Base-by-base conservation (phyloP, 37 sponge, comb jelly and placozoan species). In the Halichondria panicea region DNA sequence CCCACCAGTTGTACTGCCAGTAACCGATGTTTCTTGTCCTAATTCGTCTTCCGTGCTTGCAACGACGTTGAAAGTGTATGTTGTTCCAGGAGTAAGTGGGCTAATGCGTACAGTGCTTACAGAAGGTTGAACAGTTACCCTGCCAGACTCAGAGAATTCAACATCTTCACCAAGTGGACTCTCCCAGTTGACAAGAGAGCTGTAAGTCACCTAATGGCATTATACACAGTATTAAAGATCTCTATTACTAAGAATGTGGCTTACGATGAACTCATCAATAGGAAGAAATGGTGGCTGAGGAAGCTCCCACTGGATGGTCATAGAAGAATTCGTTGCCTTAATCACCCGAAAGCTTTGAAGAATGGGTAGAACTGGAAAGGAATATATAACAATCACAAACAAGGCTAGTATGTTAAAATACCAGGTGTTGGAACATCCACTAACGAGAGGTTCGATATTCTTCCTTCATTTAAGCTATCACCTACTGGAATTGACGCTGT, bases 171-270 rank as follows among this genome's bases (percentile, higher is more conserved):
- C 52, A 9, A 27, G 22, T n/a, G 33, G 46, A 46, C 64, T 76
- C 7, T 43, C 18, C 45, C 64, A 36, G 2, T 76, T 64, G 24
- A 76, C 45, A 39, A 21, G 25, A 21, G 52, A 46, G 30, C 52
- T n/a, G 64, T 76, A 76, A 3, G 63, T 19, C 22, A 76, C 76
- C 76, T 76, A 65, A 44, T 53, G 40, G 40, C 61, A n/a, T 59
- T 59, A 28, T 27, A 59, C 12, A 8, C 22, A 59, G 61, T 9
- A n/a, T 22, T 9, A n/a, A 59, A n/a, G 24, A 59, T 63, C 65
- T 27, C 65, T 40, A 63, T 63, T 3, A 9, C 33, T 63, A 18
- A 38, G 33, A 11, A 8, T 63, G 65, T 63, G 37, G 59, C 73
- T 21, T 9, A 72, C 73, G 58, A 36, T 35, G 41, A 54, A 72